phyloP scores from a whole-genome alignment of 2,888 invertebrate genomes.

The Apocheima hispidaria region DNA sequence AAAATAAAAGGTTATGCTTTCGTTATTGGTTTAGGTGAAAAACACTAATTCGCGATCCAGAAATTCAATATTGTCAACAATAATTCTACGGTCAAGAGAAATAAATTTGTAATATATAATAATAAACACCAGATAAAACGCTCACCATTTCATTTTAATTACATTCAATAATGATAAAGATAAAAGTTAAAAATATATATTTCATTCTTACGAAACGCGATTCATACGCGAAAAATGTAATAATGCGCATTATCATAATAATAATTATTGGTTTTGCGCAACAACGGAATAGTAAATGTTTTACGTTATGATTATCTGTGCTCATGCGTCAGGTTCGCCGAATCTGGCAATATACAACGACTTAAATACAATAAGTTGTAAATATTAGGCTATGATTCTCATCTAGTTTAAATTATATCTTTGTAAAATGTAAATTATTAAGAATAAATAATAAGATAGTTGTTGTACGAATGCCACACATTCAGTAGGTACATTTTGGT shows the following conservation, averaged over 20 bases:
- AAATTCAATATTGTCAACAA: constrained; percentile 21
- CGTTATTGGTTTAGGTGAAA: too few species aligned
- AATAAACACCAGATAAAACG: too few species aligned
- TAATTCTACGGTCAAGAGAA: constrained; percentile 15
- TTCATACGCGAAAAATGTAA: too few species aligned
- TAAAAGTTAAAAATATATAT: too few species aligned
- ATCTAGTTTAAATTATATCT: constrained; percentile 17
- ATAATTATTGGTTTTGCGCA: not conserved
- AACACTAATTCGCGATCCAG: not conserved
- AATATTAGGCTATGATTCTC: constrained; percentile 20
- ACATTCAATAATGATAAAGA: too few species aligned
- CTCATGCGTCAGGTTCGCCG: not conserved
- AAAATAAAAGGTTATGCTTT: too few species aligned
- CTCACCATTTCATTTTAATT: too few species aligned
- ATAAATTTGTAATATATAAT: not conserved
- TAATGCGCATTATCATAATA: not conserved
- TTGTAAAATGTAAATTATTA: constrained; percentile 29
- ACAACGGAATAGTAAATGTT: not conserved
- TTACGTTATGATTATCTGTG: too few species aligned
- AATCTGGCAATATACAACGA: constrained; percentile 41
- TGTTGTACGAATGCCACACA: constrained; percentile 13
- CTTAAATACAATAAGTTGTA: constrained; percentile 30
- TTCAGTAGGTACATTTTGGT: constrained; percentile 3
- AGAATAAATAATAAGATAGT: constrained; percentile 22
- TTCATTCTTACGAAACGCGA: too few species aligned